Conservation (phyloP, 1,140 invertebrate species). For the Notospermus geniculatus region DNA sequence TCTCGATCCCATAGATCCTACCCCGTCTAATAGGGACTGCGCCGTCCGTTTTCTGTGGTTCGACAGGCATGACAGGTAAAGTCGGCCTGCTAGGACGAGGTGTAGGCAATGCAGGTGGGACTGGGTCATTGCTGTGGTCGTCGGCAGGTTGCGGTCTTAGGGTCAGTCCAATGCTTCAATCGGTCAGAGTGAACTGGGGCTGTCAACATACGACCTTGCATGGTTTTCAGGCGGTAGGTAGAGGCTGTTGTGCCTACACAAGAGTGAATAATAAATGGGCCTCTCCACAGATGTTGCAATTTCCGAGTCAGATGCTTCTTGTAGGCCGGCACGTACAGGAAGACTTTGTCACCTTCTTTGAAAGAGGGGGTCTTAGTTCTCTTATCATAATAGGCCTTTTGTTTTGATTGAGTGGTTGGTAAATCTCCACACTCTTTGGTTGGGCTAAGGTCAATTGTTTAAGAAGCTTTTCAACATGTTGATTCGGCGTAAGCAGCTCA, state of each 20-base stretch:
- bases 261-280: background rate
- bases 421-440: background rate
- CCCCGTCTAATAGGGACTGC: too few relatives aligned
- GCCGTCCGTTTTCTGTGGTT: too few relatives aligned
- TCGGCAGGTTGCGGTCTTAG: background rate
- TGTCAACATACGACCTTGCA: background rate
- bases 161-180: background rate
- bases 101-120: too few relatives aligned
- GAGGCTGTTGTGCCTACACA: background rate
- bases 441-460: background rate
- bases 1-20: too few relatives aligned
- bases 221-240: slow-evolving; percentile 2
- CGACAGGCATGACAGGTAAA: background rate
- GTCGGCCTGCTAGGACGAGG: too few relatives aligned
- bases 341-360: background rate
- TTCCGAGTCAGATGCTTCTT: background rate
- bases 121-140: too few relatives aligned
- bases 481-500: background rate
- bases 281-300: slow-evolving; percentile 1
- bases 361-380: background rate
- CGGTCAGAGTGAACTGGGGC: slow-evolving; percentile 4
- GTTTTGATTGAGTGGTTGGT: background rate
- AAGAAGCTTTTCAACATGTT: background rate
- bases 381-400: background rate
- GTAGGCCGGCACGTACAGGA: background rate